Evolutionary conservation across 2,888 invertebrate species (phyloP), one percentile per base, ranked within the genome.

Genomic region (Aromia moschata): DNA sequence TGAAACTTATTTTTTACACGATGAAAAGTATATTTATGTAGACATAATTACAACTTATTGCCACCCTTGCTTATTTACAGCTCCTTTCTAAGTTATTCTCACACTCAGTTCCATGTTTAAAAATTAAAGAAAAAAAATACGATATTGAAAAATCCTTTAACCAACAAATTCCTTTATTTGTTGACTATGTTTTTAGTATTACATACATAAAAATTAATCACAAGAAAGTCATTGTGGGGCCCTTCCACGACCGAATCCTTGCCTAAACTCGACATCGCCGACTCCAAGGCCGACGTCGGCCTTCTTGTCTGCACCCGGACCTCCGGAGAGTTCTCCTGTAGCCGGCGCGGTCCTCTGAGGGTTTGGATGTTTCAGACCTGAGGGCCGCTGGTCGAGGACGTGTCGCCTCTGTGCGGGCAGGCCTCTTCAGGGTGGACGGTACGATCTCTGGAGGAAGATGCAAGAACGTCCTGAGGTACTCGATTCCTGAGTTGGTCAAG

Each of bases 361-460:
- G 87, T 76, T 92, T 89, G 3, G 87, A 85, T 40, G 84, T 83
- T 65, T 93, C 89, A 40, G 86, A 83, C 68, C 89, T 83, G 14
- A 90, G 86, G 31, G 87, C 86, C 2, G 87, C 84, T 37, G 90
- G 85, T 62, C 94, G 86, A 49, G 94, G 90, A 57, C 95, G 87
- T 25, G 91, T 89, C 1, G 94, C 89, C 80, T 96, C 96, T 2
- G 93, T 87, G 68, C 95, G 87, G 7, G 89, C 88, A 71, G 94
- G 95, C 66, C 96, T 89, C 84, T 97, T 98, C 68, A 99, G 85
- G 0, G 99, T 99, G 1, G 97, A 91, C 33, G 99, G 99, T 30
- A 99, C 98, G 82, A 99, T 98, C 87, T 99, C 99, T 65, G 97
- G 91, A 5, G 99, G 98, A 77, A 99, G 86, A 79, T 99, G 97